Evolutionary conservation across 2,888 invertebrate genomes (phyloP).

Genomic region (Vanessa cardui): DNA sequence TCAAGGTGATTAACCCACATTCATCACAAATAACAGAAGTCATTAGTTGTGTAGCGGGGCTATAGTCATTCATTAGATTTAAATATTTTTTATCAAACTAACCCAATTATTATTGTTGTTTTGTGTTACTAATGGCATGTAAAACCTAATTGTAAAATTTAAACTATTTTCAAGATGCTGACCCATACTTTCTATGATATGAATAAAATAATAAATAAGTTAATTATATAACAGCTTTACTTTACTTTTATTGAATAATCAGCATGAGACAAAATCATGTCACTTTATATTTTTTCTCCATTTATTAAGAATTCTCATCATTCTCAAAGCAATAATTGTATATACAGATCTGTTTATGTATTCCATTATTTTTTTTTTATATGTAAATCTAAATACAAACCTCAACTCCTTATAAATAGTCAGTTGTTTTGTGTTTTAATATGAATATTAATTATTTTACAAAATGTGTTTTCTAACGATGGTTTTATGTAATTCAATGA

Average conservation of each 20-base stretch:
- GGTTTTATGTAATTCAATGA: too few relatives aligned
- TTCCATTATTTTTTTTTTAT: constrained; percentile 17
- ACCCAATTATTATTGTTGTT: constrained; percentile 16
- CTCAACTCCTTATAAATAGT: background rate
- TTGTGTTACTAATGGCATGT: constrained; percentile 44
- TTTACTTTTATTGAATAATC: constrained; percentile 20
- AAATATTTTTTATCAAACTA: background rate
- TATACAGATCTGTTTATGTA: constrained; percentile 40
- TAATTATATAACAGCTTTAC: constrained; percentile 25
- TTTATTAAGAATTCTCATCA: background rate
- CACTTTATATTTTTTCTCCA: constrained; percentile 12
- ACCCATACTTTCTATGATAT: constrained; percentile 59
- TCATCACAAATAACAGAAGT: background rate
- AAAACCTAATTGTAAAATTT: constrained; percentile 32
- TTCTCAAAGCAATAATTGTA: constrained; percentile 23
- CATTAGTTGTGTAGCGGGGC: background rate
- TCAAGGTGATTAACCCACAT: constrained; percentile 7
- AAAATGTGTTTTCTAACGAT: background rate
- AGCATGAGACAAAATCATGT: constrained; percentile 28
- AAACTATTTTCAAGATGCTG: constrained; percentile 52
- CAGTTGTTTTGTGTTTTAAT: constrained; percentile 14
- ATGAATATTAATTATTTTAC: constrained; percentile 7
- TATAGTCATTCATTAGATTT: constrained; percentile 1
- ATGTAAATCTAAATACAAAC: constrained; percentile 26
- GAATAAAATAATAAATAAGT: constrained; percentile 12